Percentiles rank a stretch among this genome's conserved stretches.
Conservation (phyloP, 2,797 vertebrate genomes). For the Sternotherus odoratus region DNA sequence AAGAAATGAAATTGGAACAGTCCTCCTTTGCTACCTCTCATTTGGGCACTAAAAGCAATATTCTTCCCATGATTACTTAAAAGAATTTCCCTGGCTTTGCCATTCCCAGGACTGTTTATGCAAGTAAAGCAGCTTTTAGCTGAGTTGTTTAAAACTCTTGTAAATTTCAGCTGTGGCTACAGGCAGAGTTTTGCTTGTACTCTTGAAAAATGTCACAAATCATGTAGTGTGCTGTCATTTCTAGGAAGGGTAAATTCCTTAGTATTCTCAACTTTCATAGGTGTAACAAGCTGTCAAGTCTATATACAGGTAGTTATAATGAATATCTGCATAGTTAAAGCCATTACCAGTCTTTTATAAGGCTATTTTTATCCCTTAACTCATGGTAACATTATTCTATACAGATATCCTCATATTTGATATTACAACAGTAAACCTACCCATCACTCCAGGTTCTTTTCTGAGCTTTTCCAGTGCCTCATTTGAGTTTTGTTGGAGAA, state of each 20-base stretch:
- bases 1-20: background rate
- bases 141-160: background rate
- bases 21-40: background rate
- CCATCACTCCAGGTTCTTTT: background rate
- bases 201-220: conserved; percentile 20
- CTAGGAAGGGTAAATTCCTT: background rate
- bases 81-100: conserved; percentile 21
- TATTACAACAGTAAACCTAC: background rate
- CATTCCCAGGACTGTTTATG: background rate
- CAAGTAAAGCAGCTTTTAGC: background rate
- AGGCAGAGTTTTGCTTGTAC: rapidly evolving
- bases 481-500: conserved; percentile 8
- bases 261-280: background rate
- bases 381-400: conserved; percentile 26
- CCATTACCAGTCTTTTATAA: background rate
- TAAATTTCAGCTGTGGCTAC: background rate
- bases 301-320: background rate
- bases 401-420: background rate
- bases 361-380: background rate
- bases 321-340: background rate
- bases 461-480: background rate
- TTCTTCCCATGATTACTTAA: background rate
- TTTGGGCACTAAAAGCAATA: background rate
- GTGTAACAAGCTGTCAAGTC: background rate
- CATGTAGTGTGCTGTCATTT: background rate